Evolutionary conservation across 1,140 invertebrate genomes (phyloP), one percentile per base, ranked within the genome.

Genomic region (Sipha flava): DNA sequence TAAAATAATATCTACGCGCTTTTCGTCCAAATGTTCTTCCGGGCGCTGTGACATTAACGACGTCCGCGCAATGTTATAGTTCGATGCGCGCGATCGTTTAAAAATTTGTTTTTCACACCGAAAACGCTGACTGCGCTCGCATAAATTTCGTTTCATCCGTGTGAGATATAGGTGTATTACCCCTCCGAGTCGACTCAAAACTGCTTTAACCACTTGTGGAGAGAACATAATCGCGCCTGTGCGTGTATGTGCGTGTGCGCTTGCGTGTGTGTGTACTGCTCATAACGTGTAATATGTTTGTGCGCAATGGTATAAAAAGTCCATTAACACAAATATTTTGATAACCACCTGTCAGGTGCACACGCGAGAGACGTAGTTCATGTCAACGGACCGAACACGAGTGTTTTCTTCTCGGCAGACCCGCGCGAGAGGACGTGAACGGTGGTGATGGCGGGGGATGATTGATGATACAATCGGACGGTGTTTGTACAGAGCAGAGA

Each of bases 261-360:
- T 16, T 26, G 34, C 14, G 37, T n/a, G 40, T 70, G 6, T 40
- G 37, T 40, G 37, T 10, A 40, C 5, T 40, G 37, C 10, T 40
- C 37, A 40, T 40, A 40, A 40, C 10, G 37, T 40, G 10, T 23
- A 21, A 26, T 4, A 14, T 14, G 5, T 52, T 18, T 23, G 54
- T 23, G 9, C 54, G 54, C 18, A 29, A 52, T 52, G 26, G 7
- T 57, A 77, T 57, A 52, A 59, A 43, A 52, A 77, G 52, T 59
- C 73, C 73, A 54, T 57, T 57, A 77, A 26, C 49, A 77, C 73
- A 59, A 77, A 77, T 77, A 77, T 77, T 77, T 77, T 77, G 73
- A 77, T 77, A 77, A 77, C 73, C 73, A 57, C 73, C 73, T 77
- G 73, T 77, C 73, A 77, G 73, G 73, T 77, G 70, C 70, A 75